These are phyloP conservation scores for Notiomystis cincta DNA, from an alignment of 2,113 vertebrate species.

Conservation along the genomic window DNA sequence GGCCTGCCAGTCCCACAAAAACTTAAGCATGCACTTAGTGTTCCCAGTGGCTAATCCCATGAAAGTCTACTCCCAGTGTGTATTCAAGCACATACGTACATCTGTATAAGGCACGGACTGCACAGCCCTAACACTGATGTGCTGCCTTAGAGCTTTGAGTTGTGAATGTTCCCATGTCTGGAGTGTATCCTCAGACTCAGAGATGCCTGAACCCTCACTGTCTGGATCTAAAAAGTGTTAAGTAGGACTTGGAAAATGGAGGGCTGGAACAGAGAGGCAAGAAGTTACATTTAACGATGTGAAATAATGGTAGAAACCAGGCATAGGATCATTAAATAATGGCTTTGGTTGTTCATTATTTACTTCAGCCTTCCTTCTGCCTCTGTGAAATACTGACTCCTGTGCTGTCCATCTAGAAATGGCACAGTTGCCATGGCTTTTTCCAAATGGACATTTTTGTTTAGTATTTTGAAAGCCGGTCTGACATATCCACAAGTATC, in stretches of 20 bases:
- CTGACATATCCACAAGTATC: not conserved
- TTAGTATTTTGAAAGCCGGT: not conserved
- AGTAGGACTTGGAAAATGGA: not conserved
- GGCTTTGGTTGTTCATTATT: not conserved
- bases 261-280: not conserved
- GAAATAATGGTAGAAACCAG: not conserved
- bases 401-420: not conserved
- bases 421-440: not conserved
- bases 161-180: not conserved
- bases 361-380: not conserved
- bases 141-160: not conserved
- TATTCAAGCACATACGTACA: not conserved
- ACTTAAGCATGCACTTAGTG: not conserved
- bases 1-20: conserved; percentile 23
- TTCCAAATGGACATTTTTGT: not conserved
- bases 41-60: conserved; percentile 15
- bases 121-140: not conserved
- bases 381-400: not conserved
- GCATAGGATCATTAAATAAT: not conserved
- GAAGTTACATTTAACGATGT: not conserved
- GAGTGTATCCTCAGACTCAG: not conserved
- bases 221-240: not conserved
- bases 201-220: not conserved
- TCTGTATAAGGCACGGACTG: not conserved
- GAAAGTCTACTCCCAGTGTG: not conserved